A percentile compares a stretch with the other conserved stretches of the same genome.
phyloP scores from a whole-genome alignment of 2,888 invertebrate genomes.

The Boloria euphrosyne region DNA sequence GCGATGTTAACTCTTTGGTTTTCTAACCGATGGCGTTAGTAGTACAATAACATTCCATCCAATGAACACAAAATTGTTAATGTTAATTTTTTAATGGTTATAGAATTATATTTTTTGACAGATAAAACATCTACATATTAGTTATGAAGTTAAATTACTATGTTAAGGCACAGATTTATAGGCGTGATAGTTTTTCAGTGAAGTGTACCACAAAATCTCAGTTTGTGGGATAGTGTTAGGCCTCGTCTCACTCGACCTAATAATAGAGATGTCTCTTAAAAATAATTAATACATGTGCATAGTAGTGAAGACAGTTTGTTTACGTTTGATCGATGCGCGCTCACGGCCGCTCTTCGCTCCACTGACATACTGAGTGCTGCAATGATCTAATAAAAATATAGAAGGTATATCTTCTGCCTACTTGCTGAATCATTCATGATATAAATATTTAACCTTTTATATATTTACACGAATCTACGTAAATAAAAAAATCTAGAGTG shows the following conservation, averaged over 20 bases:
- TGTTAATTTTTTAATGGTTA: too few relatives aligned
- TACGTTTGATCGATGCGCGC: slow-evolving; percentile 48
- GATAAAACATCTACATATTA: too few relatives aligned
- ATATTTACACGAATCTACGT: not conserved
- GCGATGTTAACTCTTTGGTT: too few relatives aligned
- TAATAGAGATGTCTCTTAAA: not conserved
- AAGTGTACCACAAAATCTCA: too few relatives aligned
- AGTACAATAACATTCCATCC: too few relatives aligned
- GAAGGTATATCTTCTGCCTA: not conserved
- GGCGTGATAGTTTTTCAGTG: too few relatives aligned
- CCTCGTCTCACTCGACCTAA: too few relatives aligned
- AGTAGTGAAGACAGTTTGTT: slow-evolving; percentile 51
- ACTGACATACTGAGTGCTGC: slow-evolving; percentile 60
- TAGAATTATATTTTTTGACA: too few relatives aligned
- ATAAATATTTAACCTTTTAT: slow-evolving; percentile 8
- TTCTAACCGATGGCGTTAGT: too few relatives aligned
- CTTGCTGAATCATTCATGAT: slow-evolving; percentile 24
- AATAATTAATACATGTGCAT: slow-evolving; percentile 33
- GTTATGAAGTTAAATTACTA: too few relatives aligned
- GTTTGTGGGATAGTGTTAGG: not conserved
- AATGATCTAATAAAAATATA: slow-evolving; percentile 16
- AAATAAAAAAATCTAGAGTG: not conserved
- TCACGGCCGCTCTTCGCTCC: slow-evolving; percentile 58
- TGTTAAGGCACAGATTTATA: too few relatives aligned
- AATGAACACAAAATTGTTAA: too few relatives aligned